Evolutionary conservation across 2,113 vertebrate genomes (phyloP).

Genomic region (Riparia riparia): DNA sequence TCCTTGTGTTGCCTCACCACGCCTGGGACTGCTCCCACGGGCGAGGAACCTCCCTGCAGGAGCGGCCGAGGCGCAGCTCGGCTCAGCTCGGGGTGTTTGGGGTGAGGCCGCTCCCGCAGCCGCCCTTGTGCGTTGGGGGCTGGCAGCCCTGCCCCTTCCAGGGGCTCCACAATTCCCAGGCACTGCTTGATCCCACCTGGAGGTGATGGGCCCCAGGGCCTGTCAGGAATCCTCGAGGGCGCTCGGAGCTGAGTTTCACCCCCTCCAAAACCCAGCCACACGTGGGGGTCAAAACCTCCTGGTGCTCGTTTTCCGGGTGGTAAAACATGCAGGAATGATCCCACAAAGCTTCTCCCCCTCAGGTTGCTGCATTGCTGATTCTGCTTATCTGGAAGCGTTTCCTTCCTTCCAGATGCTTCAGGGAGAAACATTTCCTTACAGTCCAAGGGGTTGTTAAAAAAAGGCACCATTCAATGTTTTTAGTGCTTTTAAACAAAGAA

Average conservation of each 20-base stretch:
- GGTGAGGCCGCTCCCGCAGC: neutral
- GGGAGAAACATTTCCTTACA: neutral
- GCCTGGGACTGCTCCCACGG: neutral
- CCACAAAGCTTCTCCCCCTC: neutral
- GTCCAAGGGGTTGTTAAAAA: neutral
- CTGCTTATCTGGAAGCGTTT: neutral
- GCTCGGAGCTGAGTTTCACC: neutral
- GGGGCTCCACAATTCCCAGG: fast-evolving
- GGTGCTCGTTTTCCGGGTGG: neutral
- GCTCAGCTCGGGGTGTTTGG: fast-evolving
- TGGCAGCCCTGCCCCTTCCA: neutral
- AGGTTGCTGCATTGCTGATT: neutral
- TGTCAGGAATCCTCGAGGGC: fast-evolving
- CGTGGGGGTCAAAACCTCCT: fast-evolving
- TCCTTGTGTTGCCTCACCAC: neutral
- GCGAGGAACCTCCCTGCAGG: neutral
- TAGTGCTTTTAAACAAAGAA: neutral
- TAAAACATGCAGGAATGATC: neutral
- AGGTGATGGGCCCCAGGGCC: neutral
- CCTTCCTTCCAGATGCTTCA: neutral
- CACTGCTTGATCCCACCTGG: neutral
- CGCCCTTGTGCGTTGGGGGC: neutral
- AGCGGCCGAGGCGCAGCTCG: neutral
- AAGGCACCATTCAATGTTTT: constrained; percentile 58
- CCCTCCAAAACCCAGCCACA: fast-evolving